Evolutionary conservation across 2,113 vertebrate genomes (phyloP).

Genomic region (Platichthys stellatus): DNA sequence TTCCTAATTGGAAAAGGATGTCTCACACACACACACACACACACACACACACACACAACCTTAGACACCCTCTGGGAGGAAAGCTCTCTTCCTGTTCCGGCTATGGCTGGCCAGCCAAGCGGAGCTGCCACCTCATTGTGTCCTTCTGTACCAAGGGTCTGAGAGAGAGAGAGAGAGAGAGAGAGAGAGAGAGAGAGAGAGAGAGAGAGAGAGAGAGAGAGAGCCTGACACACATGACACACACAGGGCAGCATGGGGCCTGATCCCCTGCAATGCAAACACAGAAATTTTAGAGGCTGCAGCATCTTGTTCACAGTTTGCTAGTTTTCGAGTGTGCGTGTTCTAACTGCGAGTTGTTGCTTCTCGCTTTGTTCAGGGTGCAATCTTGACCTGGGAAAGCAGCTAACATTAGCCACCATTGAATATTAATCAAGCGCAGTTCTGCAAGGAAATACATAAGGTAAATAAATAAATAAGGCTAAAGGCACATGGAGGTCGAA

Average conservation of each 20-base stretch:
- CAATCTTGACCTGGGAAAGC: slow-evolving; percentile 4
- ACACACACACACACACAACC: background rate
- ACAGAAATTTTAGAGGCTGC: slow-evolving; percentile 56
- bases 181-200: background rate
- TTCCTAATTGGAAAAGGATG: slow-evolving; percentile 58
- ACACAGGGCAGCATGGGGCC: slow-evolving; percentile 26
- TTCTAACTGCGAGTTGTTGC: background rate
- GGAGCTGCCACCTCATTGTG: slow-evolving; percentile 74
- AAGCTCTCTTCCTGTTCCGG: slow-evolving; percentile 70
- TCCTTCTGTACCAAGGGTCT: slow-evolving; percentile 67
- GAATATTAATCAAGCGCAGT: background rate
- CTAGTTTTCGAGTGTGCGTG: slow-evolving; percentile 4
- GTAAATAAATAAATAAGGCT: background rate
- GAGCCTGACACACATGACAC: slow-evolving; percentile 18
- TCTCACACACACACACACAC: background rate
- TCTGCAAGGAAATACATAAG: background rate
- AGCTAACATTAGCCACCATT: background rate
- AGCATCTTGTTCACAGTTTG: slow-evolving; percentile 48
- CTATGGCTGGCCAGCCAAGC: slow-evolving; percentile 73
- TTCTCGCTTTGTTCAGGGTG: slow-evolving; percentile 21
- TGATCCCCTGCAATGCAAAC: slow-evolving; percentile 54
- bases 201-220: background rate
- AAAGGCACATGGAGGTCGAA: slow-evolving; percentile 59
- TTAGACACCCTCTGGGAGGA: slow-evolving; percentile 62
- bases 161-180: slow-evolving; percentile 4